Conservation (phyloP, 2,113 vertebrate genomes). For the Hippocampus comes region DNA sequence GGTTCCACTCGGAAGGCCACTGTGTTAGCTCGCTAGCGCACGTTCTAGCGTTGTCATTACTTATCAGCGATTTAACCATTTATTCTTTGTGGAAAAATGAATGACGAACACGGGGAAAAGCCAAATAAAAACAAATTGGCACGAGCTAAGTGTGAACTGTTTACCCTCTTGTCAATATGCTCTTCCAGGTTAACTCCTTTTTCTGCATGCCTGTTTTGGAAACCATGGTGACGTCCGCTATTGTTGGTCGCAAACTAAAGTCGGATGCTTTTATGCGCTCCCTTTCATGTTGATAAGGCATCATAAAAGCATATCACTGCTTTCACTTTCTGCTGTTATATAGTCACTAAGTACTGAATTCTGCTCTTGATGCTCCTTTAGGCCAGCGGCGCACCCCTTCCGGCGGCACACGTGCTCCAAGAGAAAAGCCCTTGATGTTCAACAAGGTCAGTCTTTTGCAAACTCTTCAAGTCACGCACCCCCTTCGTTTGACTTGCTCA, state of each 20-base stretch:
- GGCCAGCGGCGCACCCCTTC: not conserved
- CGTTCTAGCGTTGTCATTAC: not conserved
- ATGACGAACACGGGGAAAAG: not conserved
- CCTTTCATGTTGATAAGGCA: conserved; percentile 10
- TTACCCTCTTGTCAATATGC: too few species aligned
- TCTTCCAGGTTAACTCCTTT: conserved; percentile 47
- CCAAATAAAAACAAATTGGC: not conserved
- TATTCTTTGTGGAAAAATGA: not conserved
- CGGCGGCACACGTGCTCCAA: not conserved
- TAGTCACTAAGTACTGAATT: not conserved
- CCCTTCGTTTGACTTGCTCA: too few species aligned
- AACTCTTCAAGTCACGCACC: too few species aligned
- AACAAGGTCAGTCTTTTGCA: not conserved
- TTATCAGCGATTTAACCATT: not conserved
- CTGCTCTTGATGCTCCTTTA: not conserved
- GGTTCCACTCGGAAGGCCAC: not conserved
- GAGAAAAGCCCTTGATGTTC: not conserved
- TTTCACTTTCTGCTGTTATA: not conserved
- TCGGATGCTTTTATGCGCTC: conserved; percentile 25
- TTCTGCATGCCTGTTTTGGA: conserved; percentile 23
- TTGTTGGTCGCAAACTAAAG: conserved; percentile 51
- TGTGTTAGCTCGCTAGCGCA: not conserved
- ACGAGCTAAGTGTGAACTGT: too few species aligned
- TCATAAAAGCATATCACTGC: not conserved
- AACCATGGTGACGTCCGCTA: conserved; percentile 58